phyloP scores from a whole-genome alignment of 2,888 invertebrate genomes.

The Danaus chrysippus region DNA sequence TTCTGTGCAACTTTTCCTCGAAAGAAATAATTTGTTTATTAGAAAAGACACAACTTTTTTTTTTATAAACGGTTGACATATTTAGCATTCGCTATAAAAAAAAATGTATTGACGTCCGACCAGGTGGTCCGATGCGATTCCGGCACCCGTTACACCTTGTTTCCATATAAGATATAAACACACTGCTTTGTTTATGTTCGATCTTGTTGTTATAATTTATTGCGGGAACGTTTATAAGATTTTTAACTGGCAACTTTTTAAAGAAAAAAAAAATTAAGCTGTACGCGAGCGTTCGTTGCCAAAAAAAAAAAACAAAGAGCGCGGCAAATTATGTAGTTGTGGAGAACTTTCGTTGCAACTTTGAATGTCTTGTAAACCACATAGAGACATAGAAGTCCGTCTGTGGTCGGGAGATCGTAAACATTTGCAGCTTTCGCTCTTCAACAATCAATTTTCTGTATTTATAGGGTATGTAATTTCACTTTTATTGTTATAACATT shows the following conservation, averaged over 20 bases:
- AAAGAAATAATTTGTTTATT: conserved; percentile 4
- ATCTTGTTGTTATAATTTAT: conserved; percentile 41
- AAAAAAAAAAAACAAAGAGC: not conserved
- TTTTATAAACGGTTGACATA: conserved; percentile 32
- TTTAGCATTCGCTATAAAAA: conserved; percentile 39
- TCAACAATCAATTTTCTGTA: conserved; percentile 52
- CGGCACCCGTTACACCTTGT: conserved; percentile 40
- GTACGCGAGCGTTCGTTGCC: not conserved
- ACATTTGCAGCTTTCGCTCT: conserved; percentile 54
- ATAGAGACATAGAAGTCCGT: conserved; percentile 47
- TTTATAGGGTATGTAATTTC: conserved; percentile 54
- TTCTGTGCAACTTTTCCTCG: too few species aligned
- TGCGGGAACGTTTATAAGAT: conserved; percentile 5
- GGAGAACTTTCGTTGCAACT: not conserved
- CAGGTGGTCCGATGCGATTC: conserved; percentile 50
- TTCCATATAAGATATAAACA: conserved; percentile 31
- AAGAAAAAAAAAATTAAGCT: not conserved
- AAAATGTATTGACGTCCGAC: conserved; percentile 43
- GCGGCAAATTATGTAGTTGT: conserved; percentile 5
- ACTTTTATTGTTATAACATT: conserved; percentile 37
- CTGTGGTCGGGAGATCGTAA: conserved; percentile 51
- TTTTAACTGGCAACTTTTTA: not conserved
- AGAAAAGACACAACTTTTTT: conserved; percentile 27
- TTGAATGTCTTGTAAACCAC: conserved; percentile 44
- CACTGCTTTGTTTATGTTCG: conserved; percentile 44